Conservation (phyloP, 2,113 vertebrate species). For the Spizaetus ornatus region DNA sequence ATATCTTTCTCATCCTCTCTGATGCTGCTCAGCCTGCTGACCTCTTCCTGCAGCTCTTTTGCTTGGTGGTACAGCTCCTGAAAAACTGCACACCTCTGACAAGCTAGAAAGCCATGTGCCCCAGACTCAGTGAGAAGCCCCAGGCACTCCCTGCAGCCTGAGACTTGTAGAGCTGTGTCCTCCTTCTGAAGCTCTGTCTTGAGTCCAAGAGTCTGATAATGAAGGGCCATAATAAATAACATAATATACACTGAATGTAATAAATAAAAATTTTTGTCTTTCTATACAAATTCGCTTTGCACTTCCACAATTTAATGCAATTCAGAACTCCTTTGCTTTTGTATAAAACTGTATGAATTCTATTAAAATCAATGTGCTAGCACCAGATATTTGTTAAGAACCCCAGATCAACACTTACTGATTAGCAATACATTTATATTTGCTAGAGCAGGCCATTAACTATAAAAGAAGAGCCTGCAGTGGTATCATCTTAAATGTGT, state of each 20-base stretch:
- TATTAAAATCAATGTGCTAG: not conserved
- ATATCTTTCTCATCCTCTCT: not conserved
- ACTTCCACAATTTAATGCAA: not conserved
- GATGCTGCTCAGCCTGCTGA: not conserved
- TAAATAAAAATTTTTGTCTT: not conserved
- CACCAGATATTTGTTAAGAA: not conserved
- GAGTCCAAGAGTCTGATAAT: not conserved
- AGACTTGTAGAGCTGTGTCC: not conserved
- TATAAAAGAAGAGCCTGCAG: not conserved
- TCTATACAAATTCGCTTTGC: not conserved
- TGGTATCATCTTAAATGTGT: not conserved
- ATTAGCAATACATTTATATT: not conserved
- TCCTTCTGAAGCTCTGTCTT: not conserved
- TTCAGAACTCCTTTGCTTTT: not conserved
- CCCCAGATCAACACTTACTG: not conserved
- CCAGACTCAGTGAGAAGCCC: not conserved
- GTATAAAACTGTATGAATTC: not conserved
- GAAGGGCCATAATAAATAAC: not conserved
- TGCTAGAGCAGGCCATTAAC: not conserved
- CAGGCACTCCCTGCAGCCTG: not conserved
- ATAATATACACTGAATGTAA: not conserved
- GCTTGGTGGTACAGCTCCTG: not conserved
- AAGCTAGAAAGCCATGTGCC: not conserved
- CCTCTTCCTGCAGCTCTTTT: not conserved
- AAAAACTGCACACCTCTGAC: not conserved